Base-by-base conservation (phyloP, 2,797 vertebrate species). In the Arctocebus calabarensis region DNA sequence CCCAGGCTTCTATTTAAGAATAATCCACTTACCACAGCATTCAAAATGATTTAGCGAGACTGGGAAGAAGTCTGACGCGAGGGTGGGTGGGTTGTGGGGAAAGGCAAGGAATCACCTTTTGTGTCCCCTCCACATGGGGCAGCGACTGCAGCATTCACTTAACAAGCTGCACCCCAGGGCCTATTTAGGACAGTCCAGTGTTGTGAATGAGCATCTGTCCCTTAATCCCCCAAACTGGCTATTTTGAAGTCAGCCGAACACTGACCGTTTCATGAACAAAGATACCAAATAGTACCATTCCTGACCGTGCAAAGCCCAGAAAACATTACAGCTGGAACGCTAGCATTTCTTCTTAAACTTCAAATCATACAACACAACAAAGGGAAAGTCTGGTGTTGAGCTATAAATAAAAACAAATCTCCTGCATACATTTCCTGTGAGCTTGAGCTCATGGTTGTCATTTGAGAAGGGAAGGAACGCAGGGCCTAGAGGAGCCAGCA, bases 11-110 rank as follows among this genome's bases (percentile, higher is more conserved):
- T n/a, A 91, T 71, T 94, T 91, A 96, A 90, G 75, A 94, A 73
- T 94, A 96, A 96, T 95, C 71, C 48, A 96, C 40, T 95, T 97
- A 90, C 64, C 57, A 95, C 68, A 93, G 83, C 43, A 95, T 91
- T 96, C 81, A 96, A 94, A 95, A 94, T 23, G 92, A 94, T 73
- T 97, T 61, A 89, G 79, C 78, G 61, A 93, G 88, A 16, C 64
- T 88, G 20, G 71, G 73, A 83, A 88, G 83, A 95, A 75, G 78
- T 55, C 13, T 77, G 48, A 43, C 29, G 16, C 2, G n/a, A 23
- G 48, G 7, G 20, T 4, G 11, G 40, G 29, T 32, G 32, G 11
- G 43, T 34, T 20, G 27, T 19, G 37, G 22, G 29, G 27, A 10
- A 5, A 34, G 55, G 1, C 5, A 22, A 13, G 5, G 25, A 85